Percentiles rank a stretch among this genome's conserved stretches.
Conservation (phyloP, 2,113 vertebrate species). For the Puffinus mauretanicus region DNA sequence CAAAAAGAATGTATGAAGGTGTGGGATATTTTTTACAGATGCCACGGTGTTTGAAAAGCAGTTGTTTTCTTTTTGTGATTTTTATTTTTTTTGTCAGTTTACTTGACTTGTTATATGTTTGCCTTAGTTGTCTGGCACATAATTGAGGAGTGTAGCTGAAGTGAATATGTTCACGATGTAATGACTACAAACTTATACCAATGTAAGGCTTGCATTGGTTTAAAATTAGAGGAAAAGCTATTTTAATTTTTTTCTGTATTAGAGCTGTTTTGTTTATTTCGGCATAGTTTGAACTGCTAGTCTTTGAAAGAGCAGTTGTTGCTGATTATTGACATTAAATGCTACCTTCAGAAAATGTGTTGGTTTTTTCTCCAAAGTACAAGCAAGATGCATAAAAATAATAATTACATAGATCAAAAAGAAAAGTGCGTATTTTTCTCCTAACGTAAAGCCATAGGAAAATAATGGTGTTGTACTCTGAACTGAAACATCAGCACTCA, state of each 20-base stretch:
- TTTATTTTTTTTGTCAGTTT: background rate
- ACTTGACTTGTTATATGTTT: background rate
- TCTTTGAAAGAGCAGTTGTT: background rate
- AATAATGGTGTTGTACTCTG: background rate
- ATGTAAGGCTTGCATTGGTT: background rate
- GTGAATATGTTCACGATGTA: background rate
- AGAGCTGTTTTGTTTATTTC: background rate
- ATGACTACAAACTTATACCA: background rate
- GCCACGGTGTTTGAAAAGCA: background rate
- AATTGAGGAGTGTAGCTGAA: background rate
- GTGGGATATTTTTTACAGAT: background rate
- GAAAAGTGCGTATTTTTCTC: background rate
- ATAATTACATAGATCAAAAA: background rate
- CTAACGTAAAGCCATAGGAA: background rate
- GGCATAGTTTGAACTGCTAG: background rate
- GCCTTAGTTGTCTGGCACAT: background rate
- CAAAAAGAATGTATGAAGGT: background rate
- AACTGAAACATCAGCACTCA: background rate
- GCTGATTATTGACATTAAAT: constrained; percentile 13
- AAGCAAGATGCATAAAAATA: background rate
- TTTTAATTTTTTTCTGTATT: background rate
- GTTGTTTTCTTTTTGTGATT: background rate
- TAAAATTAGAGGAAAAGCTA: background rate
- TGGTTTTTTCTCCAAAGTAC: background rate
- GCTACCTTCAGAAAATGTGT: background rate